phyloP scores from a whole-genome alignment of 2,888 invertebrate genomes.

The Halictus quadricinctus region DNA sequence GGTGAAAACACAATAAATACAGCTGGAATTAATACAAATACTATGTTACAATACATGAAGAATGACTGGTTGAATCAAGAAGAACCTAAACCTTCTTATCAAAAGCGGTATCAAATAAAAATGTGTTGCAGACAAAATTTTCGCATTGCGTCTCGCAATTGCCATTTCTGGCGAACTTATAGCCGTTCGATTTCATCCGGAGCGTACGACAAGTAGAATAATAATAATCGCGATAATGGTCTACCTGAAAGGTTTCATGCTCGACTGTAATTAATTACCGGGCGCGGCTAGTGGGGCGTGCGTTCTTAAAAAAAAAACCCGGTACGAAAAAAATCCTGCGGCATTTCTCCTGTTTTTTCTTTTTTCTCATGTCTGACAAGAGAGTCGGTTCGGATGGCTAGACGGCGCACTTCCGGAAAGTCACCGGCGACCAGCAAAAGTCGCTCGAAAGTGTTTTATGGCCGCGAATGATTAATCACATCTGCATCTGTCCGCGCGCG shows the following conservation, averaged over 20 bases:
- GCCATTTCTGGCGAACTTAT: too few relatives aligned
- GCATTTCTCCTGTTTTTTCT: neutral
- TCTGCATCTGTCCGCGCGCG: conserved; percentile 28
- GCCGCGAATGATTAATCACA: conserved; percentile 45
- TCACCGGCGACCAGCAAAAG: conserved; percentile 28
- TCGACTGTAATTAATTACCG: conserved; percentile 51
- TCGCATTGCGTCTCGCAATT: too few relatives aligned
- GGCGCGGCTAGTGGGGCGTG: conserved; percentile 8
- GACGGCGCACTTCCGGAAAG: conserved; percentile 36
- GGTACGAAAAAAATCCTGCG: conserved; percentile 23
- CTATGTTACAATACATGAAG: too few relatives aligned
- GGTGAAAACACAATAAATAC: too few relatives aligned
- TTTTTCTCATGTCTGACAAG: conserved; percentile 4
- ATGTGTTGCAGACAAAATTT: too few relatives aligned
- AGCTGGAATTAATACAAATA: too few relatives aligned
- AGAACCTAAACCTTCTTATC: too few relatives aligned
- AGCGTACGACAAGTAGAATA: conserved; percentile 36
- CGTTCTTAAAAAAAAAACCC: conserved; percentile 13
- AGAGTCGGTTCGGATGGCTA: conserved; percentile 5
- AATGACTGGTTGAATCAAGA: too few relatives aligned
- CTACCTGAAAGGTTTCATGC: conserved; percentile 44
- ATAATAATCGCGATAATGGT: conserved; percentile 35
- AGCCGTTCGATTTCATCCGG: neutral
- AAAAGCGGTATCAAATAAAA: too few relatives aligned
- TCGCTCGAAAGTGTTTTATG: conserved; percentile 35